Evolutionary conservation across 2,888 invertebrate species (phyloP), one percentile per base, ranked within the genome.

Genomic region (Drepana falcataria): DNA sequence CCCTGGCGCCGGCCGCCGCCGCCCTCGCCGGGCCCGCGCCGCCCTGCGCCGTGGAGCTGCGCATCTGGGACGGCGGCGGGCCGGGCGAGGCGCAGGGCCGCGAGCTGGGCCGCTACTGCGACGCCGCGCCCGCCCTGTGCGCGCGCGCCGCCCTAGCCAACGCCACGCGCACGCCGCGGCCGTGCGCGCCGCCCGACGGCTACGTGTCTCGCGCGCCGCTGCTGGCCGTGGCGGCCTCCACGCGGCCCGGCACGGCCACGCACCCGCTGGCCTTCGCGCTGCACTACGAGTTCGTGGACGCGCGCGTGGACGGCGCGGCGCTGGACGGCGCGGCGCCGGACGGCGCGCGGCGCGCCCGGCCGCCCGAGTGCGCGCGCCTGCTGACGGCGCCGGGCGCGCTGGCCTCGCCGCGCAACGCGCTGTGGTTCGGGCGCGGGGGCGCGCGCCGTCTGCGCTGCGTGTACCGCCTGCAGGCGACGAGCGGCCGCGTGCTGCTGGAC

Each of bases 201-300:
- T 97, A 97, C 83, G 93, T 96, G 59, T 89, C 89, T 35, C 71
- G 68, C 41, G 83, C 78, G 4, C 72, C 88, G 53, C 71, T 87
- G 57, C 73, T 90, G 47, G 74, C 86, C 33, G 67, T 90, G 54
- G 77, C 86, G 2, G 85, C 82, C 41, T 94, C 82, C 83, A 92
- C 86, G 87, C 93, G 58, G 84, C 93, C 81, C 52, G 95, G 96
- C 44, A 96, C 96, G 1, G 96, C 96, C 2, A 92, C 96, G 9
- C 96, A 96, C 71, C 96, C 95, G 3, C 93, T 95, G 2, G 92
- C 93, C 5, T 95, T 95, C 77, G 89, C 93, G 53, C 77, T 95
- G 51, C 95, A 95, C 69, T 96, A 96, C 79, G 96, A 96, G 82
- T 96, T 96, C 76, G 93, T 96, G 35, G 96, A 96, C 75, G 96